A percentile compares a stretch with the other conserved stretches of the same genome.
Evolutionary conservation across 2,888 invertebrate genomes (phyloP).

Genomic region (Protonemura montana): DNA sequence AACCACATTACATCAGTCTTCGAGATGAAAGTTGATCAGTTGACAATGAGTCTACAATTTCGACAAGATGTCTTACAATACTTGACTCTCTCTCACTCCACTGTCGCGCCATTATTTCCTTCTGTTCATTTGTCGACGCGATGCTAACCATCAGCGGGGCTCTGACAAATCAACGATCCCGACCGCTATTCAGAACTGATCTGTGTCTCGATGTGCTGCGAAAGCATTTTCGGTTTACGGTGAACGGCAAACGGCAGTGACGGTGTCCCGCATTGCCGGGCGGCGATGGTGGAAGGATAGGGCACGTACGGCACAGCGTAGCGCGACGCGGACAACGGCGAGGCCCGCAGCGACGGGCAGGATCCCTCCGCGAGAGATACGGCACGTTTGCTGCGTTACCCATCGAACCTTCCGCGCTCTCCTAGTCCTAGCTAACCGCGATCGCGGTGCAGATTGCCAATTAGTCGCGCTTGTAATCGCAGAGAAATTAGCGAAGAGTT

Average conservation of each 20-base stretch:
- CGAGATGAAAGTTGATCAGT: background rate
- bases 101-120: background rate
- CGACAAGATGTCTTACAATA: background rate
- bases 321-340: background rate
- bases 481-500: too few species aligned
- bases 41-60: background rate
- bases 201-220: background rate
- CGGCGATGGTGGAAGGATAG: background rate
- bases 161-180: background rate
- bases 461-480: background rate
- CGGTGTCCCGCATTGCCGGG: slow-evolving; percentile 7
- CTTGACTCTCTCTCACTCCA: background rate
- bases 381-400: background rate
- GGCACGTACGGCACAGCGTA: background rate
- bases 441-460: background rate
- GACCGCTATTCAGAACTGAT: background rate
- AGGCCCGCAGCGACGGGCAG: background rate
- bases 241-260: background rate
- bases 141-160: background rate
- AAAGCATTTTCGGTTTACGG: background rate
- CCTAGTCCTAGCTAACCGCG: background rate
- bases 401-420: background rate
- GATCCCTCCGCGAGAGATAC: background rate
- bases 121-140: background rate
- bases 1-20: background rate